These are phyloP conservation scores for Rhagonycha lutea DNA, from an alignment of 2,888 invertebrate genomes.

Conservation along the genomic window DNA sequence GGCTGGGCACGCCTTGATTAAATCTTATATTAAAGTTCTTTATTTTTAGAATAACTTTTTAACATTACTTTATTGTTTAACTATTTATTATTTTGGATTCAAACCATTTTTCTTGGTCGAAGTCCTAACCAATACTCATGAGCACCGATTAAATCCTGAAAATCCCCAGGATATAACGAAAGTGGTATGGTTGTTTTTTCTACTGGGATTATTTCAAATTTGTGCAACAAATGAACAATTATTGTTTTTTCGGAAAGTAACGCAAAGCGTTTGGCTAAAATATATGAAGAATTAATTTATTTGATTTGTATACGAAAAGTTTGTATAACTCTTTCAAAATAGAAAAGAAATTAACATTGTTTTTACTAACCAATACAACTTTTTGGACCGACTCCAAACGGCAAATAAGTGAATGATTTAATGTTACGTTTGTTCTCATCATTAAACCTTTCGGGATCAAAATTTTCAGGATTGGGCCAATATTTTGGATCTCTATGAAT, in stretches of 20 bases:
- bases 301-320: no score
- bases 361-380: conserved; percentile 52
- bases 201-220: conserved; percentile 39
- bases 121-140: conserved; percentile 41
- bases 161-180: conserved; percentile 26
- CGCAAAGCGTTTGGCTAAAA: conserved; percentile 35
- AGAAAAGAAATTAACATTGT: no score
- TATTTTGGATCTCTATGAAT: conserved; percentile 42
- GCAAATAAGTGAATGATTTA: conserved; percentile 49
- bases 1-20: no score
- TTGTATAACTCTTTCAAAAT: no score
- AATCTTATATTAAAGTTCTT: no score
- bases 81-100: no score
- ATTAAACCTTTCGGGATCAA: conserved; percentile 51
- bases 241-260: conserved; percentile 29
- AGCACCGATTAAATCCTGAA: conserved; percentile 33
- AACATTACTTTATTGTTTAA: no score
- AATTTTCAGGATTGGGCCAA: conserved; percentile 43
- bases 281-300: no score
- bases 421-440: conserved; percentile 60
- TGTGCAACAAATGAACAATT: conserved; percentile 36
- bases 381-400: conserved; percentile 60
- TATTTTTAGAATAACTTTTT: no score
- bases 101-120: conserved; percentile 16
- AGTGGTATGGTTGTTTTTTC: conserved; percentile 41